Percentiles rank a stretch among this genome's conserved stretches.
These are phyloP conservation scores for Fulmarus glacialis DNA, from an alignment of 2,113 vertebrate genomes.

Conservation along the genomic window DNA sequence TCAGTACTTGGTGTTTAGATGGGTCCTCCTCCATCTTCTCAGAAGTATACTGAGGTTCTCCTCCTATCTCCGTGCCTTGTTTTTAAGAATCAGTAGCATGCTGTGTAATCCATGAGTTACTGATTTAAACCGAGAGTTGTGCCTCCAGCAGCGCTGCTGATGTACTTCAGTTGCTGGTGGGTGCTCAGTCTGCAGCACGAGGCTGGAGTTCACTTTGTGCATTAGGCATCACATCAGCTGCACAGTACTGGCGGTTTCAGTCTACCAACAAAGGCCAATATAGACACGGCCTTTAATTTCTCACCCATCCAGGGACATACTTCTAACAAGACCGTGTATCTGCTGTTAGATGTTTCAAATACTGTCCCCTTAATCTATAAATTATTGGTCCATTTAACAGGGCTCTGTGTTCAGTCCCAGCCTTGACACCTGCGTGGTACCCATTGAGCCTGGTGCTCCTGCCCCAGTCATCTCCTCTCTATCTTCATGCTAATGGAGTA, in stretches of 20 bases:
- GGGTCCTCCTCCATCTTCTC: not conserved
- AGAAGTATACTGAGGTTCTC: not conserved
- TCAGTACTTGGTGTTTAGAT: not conserved
- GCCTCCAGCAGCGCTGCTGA: not conserved
- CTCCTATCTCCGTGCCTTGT: not conserved
- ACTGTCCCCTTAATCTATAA: not conserved
- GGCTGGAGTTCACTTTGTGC: too few species aligned
- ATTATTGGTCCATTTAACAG: not conserved
- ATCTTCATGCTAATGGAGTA: not conserved
- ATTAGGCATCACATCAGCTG: not conserved
- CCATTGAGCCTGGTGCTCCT: not conserved
- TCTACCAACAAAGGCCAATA: not conserved
- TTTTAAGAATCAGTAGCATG: not conserved
- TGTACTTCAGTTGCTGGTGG: not conserved
- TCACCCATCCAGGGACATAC: not conserved
- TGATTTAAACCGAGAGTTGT: not conserved
- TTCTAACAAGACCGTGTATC: not conserved
- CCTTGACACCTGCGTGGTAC: not conserved
- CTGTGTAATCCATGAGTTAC: not conserved
- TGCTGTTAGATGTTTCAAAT: not conserved
- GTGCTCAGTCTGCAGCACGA: not conserved
- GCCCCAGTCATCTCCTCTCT: not conserved
- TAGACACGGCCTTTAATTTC: not conserved
- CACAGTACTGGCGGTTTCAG: not conserved
- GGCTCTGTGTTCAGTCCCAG: not conserved